These are phyloP conservation scores for Apis laboriosa DNA, from an alignment of 1,140 invertebrate genomes.

Conservation along the genomic window DNA sequence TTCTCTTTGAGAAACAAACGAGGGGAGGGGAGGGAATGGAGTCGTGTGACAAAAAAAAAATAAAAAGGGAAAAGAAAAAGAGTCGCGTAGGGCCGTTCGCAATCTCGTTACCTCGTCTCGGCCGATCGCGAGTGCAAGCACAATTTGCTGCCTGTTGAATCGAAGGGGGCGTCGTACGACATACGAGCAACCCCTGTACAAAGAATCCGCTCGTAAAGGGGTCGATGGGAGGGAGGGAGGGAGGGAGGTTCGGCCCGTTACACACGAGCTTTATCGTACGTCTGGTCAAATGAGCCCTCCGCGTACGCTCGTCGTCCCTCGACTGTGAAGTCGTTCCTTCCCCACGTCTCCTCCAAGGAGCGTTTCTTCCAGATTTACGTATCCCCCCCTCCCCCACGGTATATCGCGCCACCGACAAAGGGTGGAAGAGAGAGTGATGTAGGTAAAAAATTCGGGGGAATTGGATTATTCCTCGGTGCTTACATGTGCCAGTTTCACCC, in stretches of 20 bases:
- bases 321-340: conserved; percentile 44
- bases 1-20: no score
- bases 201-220: conserved; percentile 60
- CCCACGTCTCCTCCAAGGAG: conserved; percentile 11
- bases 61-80: background rate
- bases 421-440: background rate
- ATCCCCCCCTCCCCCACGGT: background rate
- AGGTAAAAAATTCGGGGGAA: background rate
- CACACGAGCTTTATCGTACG: conserved; percentile 74
- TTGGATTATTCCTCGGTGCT: conserved; percentile 38
- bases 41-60: rapidly evolving
- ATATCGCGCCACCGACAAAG: background rate
- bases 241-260: conserved; percentile 72
- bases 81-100: background rate
- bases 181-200: conserved; percentile 34
- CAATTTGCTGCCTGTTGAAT: conserved; percentile 55
- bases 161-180: conserved; percentile 17
- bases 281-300: conserved; percentile 74
- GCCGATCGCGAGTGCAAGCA: background rate
- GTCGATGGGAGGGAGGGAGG: conserved; percentile 44
- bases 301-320: conserved; percentile 42
- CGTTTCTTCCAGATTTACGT: conserved; percentile 60
- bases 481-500: conserved; percentile 25
- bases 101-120: conserved; percentile 35
- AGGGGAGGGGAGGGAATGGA: no score